phyloP scores from a whole-genome alignment of 30 jellyfish, hydroid and myxozoan genomes.

The Turritopsis rubra region DNA sequence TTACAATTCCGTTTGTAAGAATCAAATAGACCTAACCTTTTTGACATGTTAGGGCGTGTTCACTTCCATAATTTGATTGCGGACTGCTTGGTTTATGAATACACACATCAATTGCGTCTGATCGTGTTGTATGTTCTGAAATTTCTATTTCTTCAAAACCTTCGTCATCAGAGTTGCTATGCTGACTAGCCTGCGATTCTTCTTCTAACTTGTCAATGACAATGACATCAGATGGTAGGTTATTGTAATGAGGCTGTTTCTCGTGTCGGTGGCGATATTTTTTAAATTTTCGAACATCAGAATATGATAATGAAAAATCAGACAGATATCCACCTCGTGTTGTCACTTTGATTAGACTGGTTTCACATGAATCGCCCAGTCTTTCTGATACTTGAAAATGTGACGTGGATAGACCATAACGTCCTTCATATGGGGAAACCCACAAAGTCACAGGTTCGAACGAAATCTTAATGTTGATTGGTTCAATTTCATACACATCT shows the following conservation, averaged over 20 bases:
- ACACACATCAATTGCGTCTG: background rate
- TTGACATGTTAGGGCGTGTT: background rate
- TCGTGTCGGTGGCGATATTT: background rate
- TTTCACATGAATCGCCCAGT: slow-evolving; percentile 23
- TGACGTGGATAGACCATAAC: slow-evolving; percentile 26
- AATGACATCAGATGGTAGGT: slow-evolving; percentile 23
- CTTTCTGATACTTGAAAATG: slow-evolving; percentile 32
- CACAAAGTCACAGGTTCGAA: slow-evolving; percentile 11
- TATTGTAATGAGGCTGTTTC: background rate
- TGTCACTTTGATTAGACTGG: slow-evolving; percentile 10
- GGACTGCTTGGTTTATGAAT: background rate
- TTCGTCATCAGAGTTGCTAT: background rate
- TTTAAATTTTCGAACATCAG: slow-evolving; percentile 23
- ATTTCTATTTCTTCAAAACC: slow-evolving; percentile 25
- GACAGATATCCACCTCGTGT: slow-evolving; percentile 28
- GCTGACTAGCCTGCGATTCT: background rate
- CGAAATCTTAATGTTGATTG: slow-evolving; percentile 3
- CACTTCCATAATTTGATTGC: background rate
- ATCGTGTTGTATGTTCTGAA: background rate
- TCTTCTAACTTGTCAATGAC: slow-evolving; percentile 23
- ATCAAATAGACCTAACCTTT: background rate
- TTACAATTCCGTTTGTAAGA: too few species aligned
- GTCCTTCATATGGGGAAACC: slow-evolving; percentile 16
- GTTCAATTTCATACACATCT: slow-evolving; percentile 13
- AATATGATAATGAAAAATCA: slow-evolving; percentile 26